Evolutionary conservation across 2,888 invertebrate species (phyloP), one percentile per base, ranked within the genome.

Genomic region (Agrochola circellaris): DNA sequence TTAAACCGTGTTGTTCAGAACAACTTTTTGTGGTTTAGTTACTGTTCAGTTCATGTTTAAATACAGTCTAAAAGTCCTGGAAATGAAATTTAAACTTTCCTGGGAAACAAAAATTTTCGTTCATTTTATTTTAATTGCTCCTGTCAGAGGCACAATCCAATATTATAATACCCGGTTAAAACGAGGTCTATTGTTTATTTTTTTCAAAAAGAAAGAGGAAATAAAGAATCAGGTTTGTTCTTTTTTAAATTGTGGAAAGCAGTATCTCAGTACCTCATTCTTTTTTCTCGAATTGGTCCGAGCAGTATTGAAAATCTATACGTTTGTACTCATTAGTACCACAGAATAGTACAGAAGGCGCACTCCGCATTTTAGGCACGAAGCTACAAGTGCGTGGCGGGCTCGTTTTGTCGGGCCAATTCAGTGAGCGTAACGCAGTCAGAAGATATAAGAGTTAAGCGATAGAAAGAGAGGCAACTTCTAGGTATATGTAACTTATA

Each of bases 91-190:
- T 30, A 30, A 68, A 60, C 51, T 77, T 77, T 58, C 38, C 38
- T 17, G 58, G 67, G 15, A 38, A 60, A 48, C 42, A 34, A 56
- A 76, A n/a, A 38, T 67, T 67, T 48, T 51, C 42, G n/a, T 77
- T 38, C 0, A 76, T 67, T 77, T 66, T 54, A 30, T 56, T 73
- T 77, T 42, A 60, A 67, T 60, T 42, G n/a, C 17, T 42, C 3
- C 51, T 77, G 68, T 42, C 77, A 77, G 48, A 68, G 13, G 38
- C 42, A 77, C n/a, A 26, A 51, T 42, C 17, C n/a, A 30, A 48
- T 15, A 42, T 30, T 30, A 34, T 23, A 26, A 17, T 48, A 38
- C n/a, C 20, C 1, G 7, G 11, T 34, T 48, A 60, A 34, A 48
- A 23, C 0, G 34, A 58, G 15, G 3, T 58, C 4, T 8, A 13